phyloP scores from a whole-genome alignment of 1,140 invertebrate genomes.

The Asobara japonica region DNA sequence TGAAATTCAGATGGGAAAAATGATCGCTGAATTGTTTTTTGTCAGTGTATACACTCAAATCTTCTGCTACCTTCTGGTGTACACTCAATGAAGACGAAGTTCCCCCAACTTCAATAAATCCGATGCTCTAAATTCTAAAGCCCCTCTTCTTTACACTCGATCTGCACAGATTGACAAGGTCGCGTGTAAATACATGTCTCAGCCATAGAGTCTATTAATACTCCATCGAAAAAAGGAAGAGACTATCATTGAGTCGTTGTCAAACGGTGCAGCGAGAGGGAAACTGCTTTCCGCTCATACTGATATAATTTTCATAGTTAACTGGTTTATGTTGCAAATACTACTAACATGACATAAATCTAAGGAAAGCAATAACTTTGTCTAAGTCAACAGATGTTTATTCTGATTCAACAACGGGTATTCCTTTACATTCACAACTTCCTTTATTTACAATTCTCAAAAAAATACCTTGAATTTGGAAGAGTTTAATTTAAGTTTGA shows the following conservation, averaged over 20 bases:
- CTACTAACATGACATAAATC: too few relatives aligned
- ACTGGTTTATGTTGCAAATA: too few relatives aligned
- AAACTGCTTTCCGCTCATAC: neutral
- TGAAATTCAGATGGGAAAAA: too few relatives aligned
- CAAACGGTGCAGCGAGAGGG: neutral
- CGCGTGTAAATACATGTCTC: neutral
- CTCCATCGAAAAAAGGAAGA: neutral
- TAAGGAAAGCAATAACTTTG: too few relatives aligned
- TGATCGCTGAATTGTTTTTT: too few relatives aligned
- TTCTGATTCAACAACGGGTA: too few relatives aligned
- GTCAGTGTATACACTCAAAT: too few relatives aligned
- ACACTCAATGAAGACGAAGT: neutral
- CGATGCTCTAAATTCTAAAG: neutral
- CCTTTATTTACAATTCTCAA: too few relatives aligned
- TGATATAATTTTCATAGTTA: neutral
- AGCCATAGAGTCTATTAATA: neutral
- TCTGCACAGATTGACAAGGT: conserved; percentile 3
- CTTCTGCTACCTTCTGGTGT: neutral
- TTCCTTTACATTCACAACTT: too few relatives aligned
- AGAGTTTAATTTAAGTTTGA: too few relatives aligned
- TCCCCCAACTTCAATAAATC: neutral
- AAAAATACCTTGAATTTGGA: too few relatives aligned
- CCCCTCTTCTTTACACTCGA: neutral
- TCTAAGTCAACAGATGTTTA: too few relatives aligned
- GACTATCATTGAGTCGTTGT: neutral